These are phyloP conservation scores for Aporophyla nigra DNA, from an alignment of 2,888 invertebrate species.

Conservation along the genomic window DNA sequence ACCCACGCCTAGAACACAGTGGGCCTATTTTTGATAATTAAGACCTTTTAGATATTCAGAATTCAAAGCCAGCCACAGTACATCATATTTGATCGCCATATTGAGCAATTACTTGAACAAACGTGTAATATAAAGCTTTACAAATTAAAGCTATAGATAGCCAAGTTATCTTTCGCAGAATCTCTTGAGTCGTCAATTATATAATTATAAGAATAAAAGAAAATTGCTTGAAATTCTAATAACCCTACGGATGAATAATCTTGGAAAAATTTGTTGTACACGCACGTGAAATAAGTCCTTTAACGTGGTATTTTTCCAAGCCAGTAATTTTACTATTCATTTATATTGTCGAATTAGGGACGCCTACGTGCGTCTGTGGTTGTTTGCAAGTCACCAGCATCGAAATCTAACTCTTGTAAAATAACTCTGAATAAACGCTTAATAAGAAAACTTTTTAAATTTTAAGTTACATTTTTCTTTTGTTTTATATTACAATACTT, in stretches of 20 bases:
- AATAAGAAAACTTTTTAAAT: background rate
- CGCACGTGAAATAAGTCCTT: conserved; percentile 9
- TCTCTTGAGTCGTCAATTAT: background rate
- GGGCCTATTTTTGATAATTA: background rate
- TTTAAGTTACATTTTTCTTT: no score
- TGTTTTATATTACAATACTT: background rate
- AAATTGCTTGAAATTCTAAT: conserved; percentile 8
- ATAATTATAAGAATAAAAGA: background rate
- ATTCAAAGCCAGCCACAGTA: no score
- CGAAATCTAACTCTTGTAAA: background rate
- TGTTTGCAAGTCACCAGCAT: conserved; percentile 1
- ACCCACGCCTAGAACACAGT: background rate
- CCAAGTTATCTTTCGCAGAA: conserved; percentile 6
- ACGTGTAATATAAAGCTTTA: background rate
- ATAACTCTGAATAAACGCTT: background rate
- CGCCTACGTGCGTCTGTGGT: background rate
- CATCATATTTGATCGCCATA: no score
- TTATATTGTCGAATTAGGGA: conserved; percentile 8
- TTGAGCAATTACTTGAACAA: background rate
- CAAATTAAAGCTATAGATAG: background rate
- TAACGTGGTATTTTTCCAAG: conserved; percentile 2
- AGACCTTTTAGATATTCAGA: background rate
- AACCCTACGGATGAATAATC: background rate
- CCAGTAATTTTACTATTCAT: conserved; percentile 5
- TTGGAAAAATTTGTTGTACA: background rate